phyloP scores from a whole-genome alignment of 2,888 invertebrate species.

The Pelosia muscerda region DNA sequence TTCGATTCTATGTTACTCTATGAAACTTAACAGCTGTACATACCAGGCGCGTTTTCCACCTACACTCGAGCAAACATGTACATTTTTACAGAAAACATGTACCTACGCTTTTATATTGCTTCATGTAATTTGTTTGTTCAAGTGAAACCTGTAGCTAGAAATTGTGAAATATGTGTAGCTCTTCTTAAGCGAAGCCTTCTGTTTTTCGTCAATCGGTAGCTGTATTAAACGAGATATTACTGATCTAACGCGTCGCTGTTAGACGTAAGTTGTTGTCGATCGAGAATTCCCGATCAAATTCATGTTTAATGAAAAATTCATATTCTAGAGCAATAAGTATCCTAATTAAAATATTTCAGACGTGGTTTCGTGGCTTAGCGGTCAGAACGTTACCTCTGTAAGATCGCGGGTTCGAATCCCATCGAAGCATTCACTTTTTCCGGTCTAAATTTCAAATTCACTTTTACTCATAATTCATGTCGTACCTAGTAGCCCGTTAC shows the following conservation, averaged over 20 bases:
- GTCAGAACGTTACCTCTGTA: no score
- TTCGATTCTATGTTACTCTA: slow-evolving; percentile 21
- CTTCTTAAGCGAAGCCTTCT: background rate
- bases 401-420: no score
- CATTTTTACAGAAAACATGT: background rate
- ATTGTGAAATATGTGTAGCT: background rate
- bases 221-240: slow-evolving; percentile 1
- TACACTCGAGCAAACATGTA: slow-evolving; percentile 1
- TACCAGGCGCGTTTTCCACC: slow-evolving; percentile 22
- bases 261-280: background rate
- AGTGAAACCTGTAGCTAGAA: background rate
- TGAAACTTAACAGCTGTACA: slow-evolving; percentile 41
- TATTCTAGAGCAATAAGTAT: no score
- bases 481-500: background rate
- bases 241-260: no score
- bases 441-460: no score
- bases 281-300: background rate
- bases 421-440: no score
- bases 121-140: background rate
- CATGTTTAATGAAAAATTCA: no score
- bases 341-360: no score
- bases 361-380: no score
- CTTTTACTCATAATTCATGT: no score
- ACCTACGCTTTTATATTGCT: no score
- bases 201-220: slow-evolving; percentile 7